Conservation (phyloP, 2,113 vertebrate species). For the Anser cygnoides region DNA sequence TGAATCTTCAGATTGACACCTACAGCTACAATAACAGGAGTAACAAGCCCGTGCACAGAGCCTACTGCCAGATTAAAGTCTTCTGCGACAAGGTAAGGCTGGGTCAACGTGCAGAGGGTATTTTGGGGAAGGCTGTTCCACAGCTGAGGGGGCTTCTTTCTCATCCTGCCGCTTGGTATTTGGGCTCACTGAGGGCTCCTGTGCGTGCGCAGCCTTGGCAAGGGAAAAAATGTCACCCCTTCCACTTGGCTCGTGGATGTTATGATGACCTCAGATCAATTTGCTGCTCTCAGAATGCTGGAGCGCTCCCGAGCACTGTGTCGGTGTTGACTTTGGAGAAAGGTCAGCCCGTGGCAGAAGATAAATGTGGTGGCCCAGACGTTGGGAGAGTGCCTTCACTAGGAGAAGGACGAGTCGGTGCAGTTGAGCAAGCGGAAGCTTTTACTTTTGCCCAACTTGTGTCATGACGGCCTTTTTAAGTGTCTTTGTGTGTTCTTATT, state of each 20-base stretch:
- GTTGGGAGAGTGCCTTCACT: background rate
- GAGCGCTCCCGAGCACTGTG: background rate
- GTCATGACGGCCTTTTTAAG: background rate
- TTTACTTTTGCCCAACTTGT: background rate
- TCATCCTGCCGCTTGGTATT: background rate
- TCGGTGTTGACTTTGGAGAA: background rate
- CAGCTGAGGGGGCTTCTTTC: background rate
- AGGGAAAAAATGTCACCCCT: background rate
- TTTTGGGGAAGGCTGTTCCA: background rate
- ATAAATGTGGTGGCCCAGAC: background rate
- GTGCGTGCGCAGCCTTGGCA: background rate
- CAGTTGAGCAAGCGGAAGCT: background rate
- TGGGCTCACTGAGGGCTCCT: background rate
- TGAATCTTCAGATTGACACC: constrained; percentile 97
- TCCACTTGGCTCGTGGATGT: background rate
- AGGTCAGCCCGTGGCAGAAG: background rate
- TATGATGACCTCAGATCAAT: constrained; percentile 10
- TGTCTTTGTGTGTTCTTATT: background rate
- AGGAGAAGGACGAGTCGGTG: background rate
- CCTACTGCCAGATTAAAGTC: constrained; percentile 98
- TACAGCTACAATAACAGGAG: constrained; percentile 99
- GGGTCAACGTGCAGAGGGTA: background rate
- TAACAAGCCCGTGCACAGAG: constrained; percentile 97
- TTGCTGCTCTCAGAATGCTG: background rate
- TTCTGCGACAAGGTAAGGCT: constrained; percentile 92